Conservation (phyloP, 2,888 invertebrate genomes). For the Mellilla xanthometata region DNA sequence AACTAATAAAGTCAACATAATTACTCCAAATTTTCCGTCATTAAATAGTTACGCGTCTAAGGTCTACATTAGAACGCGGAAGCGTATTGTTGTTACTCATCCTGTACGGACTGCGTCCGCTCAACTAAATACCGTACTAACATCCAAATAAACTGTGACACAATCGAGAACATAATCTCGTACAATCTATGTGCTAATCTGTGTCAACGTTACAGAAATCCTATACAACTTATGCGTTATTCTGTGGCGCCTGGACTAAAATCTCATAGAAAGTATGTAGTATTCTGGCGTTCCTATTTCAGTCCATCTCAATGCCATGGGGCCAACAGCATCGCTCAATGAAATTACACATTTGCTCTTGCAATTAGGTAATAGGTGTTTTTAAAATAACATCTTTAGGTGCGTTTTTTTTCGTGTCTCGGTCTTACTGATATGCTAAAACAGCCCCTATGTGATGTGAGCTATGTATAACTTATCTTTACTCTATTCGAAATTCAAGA, state of each 20-base stretch:
- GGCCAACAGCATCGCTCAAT: constrained; percentile 72
- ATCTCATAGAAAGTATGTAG: constrained; percentile 2
- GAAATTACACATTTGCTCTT: constrained; percentile 55
- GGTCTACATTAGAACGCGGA: constrained; percentile 48
- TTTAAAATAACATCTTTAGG: constrained; percentile 22
- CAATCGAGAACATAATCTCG: not conserved
- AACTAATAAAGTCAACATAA: not conserved
- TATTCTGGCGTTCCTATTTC: constrained; percentile 33
- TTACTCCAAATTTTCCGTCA: constrained; percentile 1
- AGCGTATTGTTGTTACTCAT: constrained; percentile 32
- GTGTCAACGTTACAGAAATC: not conserved
- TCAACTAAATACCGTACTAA: constrained; percentile 8
- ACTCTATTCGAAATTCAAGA: too few species aligned
- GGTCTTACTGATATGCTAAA: too few species aligned
- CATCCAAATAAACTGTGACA: not conserved
- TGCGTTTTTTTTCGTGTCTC: not conserved
- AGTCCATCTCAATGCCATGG: constrained; percentile 70
- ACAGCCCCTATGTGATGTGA: too few species aligned
- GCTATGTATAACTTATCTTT: too few species aligned
- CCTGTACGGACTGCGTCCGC: constrained; percentile 17
- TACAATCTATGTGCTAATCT: not conserved
- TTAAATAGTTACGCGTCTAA: constrained; percentile 1
- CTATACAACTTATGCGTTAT: not conserved
- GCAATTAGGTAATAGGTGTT: constrained; percentile 33
- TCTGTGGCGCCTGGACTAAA: not conserved